Conservation (phyloP, 2,888 invertebrate genomes). For the Glyphotaelius pellucidus region DNA sequence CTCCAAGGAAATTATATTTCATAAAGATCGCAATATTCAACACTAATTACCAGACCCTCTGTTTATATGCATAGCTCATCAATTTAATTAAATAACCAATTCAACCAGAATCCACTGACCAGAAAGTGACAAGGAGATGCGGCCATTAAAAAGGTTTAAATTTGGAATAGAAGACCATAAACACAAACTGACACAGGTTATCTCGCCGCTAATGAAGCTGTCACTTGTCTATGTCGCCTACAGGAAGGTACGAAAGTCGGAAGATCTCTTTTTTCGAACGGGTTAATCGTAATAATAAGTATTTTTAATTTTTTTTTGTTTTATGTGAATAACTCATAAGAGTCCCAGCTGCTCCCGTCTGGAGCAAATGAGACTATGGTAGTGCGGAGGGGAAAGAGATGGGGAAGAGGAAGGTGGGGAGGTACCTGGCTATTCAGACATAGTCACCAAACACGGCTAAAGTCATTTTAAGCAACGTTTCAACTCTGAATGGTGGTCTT, state of each 20-base stretch:
- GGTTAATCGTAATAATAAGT: no score
- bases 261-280: background rate
- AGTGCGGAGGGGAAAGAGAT: no score
- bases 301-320: no score
- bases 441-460: no score
- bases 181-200: background rate
- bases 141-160: slow-evolving; percentile 17
- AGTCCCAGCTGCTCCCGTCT: no score
- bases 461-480: no score
- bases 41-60: background rate
- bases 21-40: background rate
- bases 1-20: no score
- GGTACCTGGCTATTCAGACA: no score
- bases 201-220: background rate
- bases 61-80: background rate
- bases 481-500: no score
- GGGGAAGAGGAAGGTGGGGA: no score
- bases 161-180: background rate
- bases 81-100: background rate
- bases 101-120: background rate
- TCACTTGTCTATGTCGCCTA: slow-evolving; percentile 4
- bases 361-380: no score
- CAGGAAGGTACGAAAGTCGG: background rate
- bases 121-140: background rate
- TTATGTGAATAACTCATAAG: no score